Base-by-base conservation (phyloP, 2,888 invertebrate genomes). In the Trachelus iudaicus region DNA sequence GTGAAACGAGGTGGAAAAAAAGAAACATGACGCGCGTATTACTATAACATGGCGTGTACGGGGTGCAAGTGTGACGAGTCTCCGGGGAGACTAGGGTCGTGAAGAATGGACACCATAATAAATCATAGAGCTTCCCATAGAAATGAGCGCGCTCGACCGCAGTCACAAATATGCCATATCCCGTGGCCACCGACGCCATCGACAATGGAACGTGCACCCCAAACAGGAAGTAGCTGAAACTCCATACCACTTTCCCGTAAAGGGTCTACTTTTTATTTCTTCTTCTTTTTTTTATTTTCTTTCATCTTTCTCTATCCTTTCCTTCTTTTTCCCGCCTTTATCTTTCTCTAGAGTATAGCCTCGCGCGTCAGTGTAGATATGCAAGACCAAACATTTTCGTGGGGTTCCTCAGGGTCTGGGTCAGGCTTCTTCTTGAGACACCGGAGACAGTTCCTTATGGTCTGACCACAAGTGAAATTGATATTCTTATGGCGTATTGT, bases 181-280 rank as follows among this genome's bases (percentile, higher is more conserved):
- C 75, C 73, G 76, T 75, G 31, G 56, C 73, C 77, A 76, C 73
- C 77, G 69, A 9, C 73, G 74, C 76, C 56, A 73, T 71, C 69
- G 76, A 83, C 80, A 83, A 82, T 82, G 56, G 79, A 35, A 74
- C 33, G 73, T 40, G 77, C 69, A 77, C 81, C 79, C 75, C 75
- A 77, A 81, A 79, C 87, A 83, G 88, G 88, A 88, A 87, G 85
- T 86, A 84, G 83, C 82, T 87, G 86, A 87, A 88, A 88, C 86
- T 86, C 82, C 82, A 87, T 80, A 86, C 87, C 83, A 79, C 81
- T 81, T 80, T 82, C 81, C 80, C 78, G 77, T 80, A 77, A 81
- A 82, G 80, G 79, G 73, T 79, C 80, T 69, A 56, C 9, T 56
- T 56, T 56, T 56, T 56, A 9, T 23, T 68, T 68, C 74, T 69